Evolutionary conservation across 2,113 vertebrate species (phyloP), one percentile per base, ranked within the genome.

Genomic region (Geothlypis trichas): DNA sequence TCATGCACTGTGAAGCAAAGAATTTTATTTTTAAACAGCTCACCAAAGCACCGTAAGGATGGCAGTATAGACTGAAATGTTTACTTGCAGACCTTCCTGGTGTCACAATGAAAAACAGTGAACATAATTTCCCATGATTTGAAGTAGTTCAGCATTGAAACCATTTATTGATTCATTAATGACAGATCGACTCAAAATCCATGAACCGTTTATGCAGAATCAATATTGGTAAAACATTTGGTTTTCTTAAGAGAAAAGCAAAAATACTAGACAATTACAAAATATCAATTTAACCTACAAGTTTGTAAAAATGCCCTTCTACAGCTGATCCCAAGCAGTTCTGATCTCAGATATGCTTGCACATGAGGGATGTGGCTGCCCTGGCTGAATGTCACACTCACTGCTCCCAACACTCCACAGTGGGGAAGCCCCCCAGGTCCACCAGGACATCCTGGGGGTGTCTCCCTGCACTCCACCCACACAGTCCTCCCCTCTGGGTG

Each of bases 361-460:
- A 27, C 1, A 2, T 0, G 0, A 59, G 39, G 82, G 21, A 22
- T 8, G 16, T 0, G 1, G 5, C 37, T 91, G 10, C 28, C 67
- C 55, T 39, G 37, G 42, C 55, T 84, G 2, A 24, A 7, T 8
- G 23, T 46, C 65, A 26, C 18, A 10, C 13, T 17, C 1, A 0
- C 42, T 59, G 23, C 33, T 57, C 23, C 31, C 19, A 39, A 7
- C 23, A 30, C 30, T 19, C 39, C 39, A 8, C 8, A 1, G 8
- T 57, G 33, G 49, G 26, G 44, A 87, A 67, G 19, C 0, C 11
- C 28, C 6, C 0, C 0, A 7, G 35, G 10, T 20, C 28, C 33
- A 26, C 22, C 31, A 26, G 19, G 9, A 66, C 13, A 26, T 30
- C 23, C 14, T 28, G 58, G 63, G 15, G 20, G 14, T 41, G 26